Conservation (phyloP, 2,113 vertebrate genomes). For the Toxotes chatareus region DNA sequence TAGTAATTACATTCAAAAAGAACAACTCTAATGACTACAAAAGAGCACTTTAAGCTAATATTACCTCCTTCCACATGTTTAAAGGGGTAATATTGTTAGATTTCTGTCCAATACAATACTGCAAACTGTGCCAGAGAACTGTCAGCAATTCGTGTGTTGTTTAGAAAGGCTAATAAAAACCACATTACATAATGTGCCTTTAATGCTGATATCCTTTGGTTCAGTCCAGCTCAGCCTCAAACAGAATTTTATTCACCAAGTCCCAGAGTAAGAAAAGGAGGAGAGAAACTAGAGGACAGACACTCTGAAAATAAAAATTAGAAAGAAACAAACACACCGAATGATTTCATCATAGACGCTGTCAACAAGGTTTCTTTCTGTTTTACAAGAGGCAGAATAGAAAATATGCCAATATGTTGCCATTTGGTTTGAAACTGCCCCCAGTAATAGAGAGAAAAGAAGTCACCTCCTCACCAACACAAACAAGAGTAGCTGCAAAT, state of each 20-base stretch:
- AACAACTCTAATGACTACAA: constrained; percentile 13
- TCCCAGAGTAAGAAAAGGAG: neutral
- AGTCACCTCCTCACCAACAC: constrained; percentile 51
- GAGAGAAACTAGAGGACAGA: neutral
- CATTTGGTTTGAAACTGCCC: constrained; percentile 8
- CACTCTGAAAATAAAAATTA: neutral
- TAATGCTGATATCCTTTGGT: neutral
- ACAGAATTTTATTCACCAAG: neutral
- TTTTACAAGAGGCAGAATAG: neutral
- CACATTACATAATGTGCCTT: neutral
- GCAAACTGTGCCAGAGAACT: neutral
- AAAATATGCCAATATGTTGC: neutral
- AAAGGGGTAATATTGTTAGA: neutral
- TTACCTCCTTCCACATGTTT: neutral
- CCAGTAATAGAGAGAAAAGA: neutral
- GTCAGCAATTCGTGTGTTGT: neutral
- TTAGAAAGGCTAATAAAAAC: constrained; percentile 4
- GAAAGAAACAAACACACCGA: neutral
- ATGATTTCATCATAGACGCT: neutral
- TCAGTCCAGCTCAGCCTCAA: neutral
- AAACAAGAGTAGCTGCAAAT: constrained; percentile 49
- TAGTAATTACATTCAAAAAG: constrained; percentile 33
- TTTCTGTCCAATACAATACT: neutral
- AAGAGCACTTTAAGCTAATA: neutral
- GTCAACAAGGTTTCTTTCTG: neutral